Evolutionary conservation across 2,888 invertebrate genomes (phyloP).

Genomic region (Lottia scabra): DNA sequence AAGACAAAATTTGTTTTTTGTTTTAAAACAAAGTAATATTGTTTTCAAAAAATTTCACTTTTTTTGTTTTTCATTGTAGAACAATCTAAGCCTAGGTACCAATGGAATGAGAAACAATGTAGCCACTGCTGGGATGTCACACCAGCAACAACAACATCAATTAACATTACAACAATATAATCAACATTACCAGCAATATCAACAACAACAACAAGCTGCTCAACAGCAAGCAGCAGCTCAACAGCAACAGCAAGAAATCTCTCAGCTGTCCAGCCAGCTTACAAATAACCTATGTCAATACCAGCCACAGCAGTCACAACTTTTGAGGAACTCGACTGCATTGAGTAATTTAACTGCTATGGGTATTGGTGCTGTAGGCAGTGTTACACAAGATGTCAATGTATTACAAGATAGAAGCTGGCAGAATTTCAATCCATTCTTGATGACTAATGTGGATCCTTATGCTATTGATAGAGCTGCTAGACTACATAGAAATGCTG

Average conservation of each 20-base stretch:
- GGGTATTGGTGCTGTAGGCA: background rate
- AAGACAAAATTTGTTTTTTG: too few species aligned
- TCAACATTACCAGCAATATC: background rate
- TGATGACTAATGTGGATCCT: slow-evolving; percentile 58
- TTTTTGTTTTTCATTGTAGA: background rate
- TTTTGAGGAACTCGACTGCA: background rate
- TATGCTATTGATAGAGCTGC: slow-evolving; percentile 76
- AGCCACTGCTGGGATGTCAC: slow-evolving; percentile 21
- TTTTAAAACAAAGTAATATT: too few species aligned
- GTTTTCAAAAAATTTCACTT: too few species aligned
- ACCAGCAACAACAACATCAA: slow-evolving; percentile 10
- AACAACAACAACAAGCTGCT: background rate
- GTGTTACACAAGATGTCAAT: background rate
- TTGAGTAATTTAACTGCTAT: background rate
- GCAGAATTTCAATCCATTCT: slow-evolving; percentile 16
- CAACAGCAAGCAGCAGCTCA: slow-evolving; percentile 6
- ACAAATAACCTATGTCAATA: background rate
- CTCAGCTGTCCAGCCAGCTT: background rate
- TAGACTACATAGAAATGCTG: slow-evolving; percentile 77
- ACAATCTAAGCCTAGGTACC: background rate
- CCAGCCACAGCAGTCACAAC: background rate
- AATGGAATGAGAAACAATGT: slow-evolving; percentile 34
- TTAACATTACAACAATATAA: background rate
- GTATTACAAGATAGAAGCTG: background rate
- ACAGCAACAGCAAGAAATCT: slow-evolving; percentile 24